phyloP scores from a whole-genome alignment of 2,888 invertebrate genomes.

The Syritta pipiens region DNA sequence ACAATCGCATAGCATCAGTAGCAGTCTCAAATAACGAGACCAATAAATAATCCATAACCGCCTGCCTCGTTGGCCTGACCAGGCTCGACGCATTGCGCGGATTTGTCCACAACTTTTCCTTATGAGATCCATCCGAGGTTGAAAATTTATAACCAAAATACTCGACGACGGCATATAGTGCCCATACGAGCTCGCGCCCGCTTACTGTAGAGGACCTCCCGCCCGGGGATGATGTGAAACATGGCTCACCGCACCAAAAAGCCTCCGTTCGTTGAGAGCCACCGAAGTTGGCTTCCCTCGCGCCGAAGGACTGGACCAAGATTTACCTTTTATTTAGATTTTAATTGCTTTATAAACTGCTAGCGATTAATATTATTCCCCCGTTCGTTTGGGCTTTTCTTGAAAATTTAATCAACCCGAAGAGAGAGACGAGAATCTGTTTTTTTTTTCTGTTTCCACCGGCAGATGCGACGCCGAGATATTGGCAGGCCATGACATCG shows the following conservation, averaged over 20 bases:
- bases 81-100: slow-evolving; percentile 34
- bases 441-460: slow-evolving; percentile 39
- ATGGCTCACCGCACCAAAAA: slow-evolving; percentile 47
- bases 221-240: slow-evolving; percentile 54
- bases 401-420: slow-evolving; percentile 61
- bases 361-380: slow-evolving; percentile 61
- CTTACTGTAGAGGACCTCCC: slow-evolving; percentile 30
- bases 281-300: not conserved
- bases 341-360: slow-evolving; percentile 70
- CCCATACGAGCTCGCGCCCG: slow-evolving; percentile 8
- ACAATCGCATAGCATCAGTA: slow-evolving; percentile 76
- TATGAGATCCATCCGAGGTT: slow-evolving; percentile 46
- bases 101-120: slow-evolving; percentile 60
- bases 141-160: slow-evolving; percentile 65
- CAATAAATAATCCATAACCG: slow-evolving; percentile 69
- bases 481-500: slow-evolving; percentile 48
- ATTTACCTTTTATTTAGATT: slow-evolving; percentile 64
- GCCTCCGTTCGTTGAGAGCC: not conserved
- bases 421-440: too few species aligned
- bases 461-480: slow-evolving; percentile 53
- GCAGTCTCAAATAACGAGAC: slow-evolving; percentile 74
- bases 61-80: too few species aligned
- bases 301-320: slow-evolving; percentile 17
- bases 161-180: slow-evolving; percentile 45
- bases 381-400: slow-evolving; percentile 21